These are phyloP conservation scores for Margaritifera margaritifera DNA, from an alignment of 2,888 invertebrate genomes.

Conservation along the genomic window DNA sequence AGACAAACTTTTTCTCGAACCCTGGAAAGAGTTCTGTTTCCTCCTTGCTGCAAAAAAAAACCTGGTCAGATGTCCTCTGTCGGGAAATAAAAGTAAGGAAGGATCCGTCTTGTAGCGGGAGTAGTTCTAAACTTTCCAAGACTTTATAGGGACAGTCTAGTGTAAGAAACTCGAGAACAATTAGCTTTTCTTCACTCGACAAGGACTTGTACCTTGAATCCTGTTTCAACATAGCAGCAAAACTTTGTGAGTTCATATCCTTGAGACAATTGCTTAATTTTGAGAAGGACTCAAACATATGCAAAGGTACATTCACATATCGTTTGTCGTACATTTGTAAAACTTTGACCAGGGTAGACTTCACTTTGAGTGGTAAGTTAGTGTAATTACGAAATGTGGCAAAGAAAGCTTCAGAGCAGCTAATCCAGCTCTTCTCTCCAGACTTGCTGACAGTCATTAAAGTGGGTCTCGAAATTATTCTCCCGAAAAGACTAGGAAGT, in stretches of 20 bases:
- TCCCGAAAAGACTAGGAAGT: conserved; percentile 29
- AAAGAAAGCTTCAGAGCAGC: conserved; percentile 9
- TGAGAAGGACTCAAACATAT: not conserved
- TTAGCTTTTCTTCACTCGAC: conserved; percentile 1
- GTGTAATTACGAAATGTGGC: not conserved
- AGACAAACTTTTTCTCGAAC: conserved; percentile 10
- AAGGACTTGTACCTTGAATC: conserved; percentile 1
- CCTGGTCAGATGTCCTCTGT: not conserved
- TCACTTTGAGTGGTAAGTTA: too few species aligned
- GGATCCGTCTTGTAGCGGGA: conserved; percentile 12
- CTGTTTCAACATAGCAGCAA: not conserved
- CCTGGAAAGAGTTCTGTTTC: conserved; percentile 14
- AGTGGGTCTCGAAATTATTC: not conserved
- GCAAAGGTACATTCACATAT: too few species aligned
- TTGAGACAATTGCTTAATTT: not conserved
- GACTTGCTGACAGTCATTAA: conserved; percentile 11
- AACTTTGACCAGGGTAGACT: too few species aligned
- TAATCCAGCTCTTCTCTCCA: conserved; percentile 20
- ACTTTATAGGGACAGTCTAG: not conserved
- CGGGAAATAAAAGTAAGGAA: conserved; percentile 8
- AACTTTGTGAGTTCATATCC: not conserved
- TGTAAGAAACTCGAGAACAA: conserved; percentile 12
- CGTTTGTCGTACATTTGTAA: too few species aligned
- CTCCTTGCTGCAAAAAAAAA: conserved; percentile 6
- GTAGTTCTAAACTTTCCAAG: conserved; percentile 9